These are phyloP conservation scores for Lepidothrix coronata DNA, from an alignment of 2,113 vertebrate species.

Conservation along the genomic window DNA sequence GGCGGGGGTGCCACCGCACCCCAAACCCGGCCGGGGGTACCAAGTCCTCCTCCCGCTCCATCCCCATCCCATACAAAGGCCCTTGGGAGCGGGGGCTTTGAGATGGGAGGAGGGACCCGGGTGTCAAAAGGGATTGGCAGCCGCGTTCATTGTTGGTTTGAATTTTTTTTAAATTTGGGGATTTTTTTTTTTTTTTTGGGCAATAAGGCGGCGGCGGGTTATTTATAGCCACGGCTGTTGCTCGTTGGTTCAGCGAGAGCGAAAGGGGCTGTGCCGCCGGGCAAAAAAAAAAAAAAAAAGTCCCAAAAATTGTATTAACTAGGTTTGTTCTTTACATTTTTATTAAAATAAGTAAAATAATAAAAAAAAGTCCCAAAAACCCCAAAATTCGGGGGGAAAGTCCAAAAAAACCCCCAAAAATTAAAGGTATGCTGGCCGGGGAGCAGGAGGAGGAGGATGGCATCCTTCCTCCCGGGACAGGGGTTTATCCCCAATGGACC, in stretches of 20 bases:
- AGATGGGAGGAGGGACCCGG: not conserved
- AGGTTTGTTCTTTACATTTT: too few species aligned
- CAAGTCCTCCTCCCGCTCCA: not conserved
- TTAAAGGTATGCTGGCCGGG: not conserved
- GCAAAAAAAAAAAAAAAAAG: not conserved
- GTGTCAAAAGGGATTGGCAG: not conserved
- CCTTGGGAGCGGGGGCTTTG: not conserved
- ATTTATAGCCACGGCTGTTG: constrained; percentile 20
- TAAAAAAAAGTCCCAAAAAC: not conserved
- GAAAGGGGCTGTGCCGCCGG: not conserved
- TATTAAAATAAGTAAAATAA: too few species aligned
- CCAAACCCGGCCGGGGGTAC: not conserved
- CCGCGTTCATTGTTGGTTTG: not conserved
- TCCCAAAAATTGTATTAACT: too few species aligned
- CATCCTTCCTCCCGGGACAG: not conserved
- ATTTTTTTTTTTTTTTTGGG: not conserved
- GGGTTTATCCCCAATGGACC: not conserved
- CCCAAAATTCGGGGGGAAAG: not conserved
- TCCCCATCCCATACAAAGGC: constrained; percentile 5
- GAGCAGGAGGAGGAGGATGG: not conserved
- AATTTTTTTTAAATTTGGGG: not conserved
- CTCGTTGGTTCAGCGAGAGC: not conserved
- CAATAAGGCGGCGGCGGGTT: not conserved
- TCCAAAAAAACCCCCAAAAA: too few species aligned
- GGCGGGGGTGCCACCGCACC: not conserved